Percentiles rank a stretch among this genome's conserved stretches.
phyloP scores from a whole-genome alignment of 2,888 invertebrate species.

The Xanthia icteritia region DNA sequence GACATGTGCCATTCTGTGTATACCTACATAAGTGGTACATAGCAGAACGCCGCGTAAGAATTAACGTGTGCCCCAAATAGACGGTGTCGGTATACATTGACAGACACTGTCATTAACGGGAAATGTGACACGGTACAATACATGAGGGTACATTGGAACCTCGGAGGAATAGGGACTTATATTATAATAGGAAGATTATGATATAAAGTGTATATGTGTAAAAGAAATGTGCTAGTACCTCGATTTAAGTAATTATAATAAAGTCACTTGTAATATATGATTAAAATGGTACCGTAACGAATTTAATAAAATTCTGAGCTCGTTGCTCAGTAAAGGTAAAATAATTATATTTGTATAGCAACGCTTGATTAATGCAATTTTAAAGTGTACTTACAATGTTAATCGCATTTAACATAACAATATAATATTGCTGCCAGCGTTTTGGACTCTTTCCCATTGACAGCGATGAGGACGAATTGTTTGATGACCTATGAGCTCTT shows the following conservation, averaged over 20 bases:
- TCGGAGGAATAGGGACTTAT: neutral
- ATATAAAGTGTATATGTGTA: neutral
- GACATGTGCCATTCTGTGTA: conserved; percentile 5
- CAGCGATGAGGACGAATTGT: neutral
- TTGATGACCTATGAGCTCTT: neutral
- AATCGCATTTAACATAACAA: neutral
- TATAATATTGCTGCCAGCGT: neutral
- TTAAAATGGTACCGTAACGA: neutral
- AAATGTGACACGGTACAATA: conserved; percentile 22
- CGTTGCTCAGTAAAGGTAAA: neutral
- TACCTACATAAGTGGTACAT: neutral
- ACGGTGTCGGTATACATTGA: conserved; percentile 27
- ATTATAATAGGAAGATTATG: neutral
- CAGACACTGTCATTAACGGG: conserved; percentile 40
- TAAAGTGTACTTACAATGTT: neutral
- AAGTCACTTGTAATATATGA: neutral
- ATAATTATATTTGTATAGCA: neutral
- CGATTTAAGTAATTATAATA: neutral
- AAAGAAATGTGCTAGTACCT: neutral
- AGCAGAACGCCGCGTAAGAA: conserved; percentile 30
- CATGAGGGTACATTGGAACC: neutral
- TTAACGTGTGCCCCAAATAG: conserved; percentile 49
- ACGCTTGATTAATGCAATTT: neutral
- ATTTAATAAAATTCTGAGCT: neutral
- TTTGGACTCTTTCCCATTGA: neutral